Evolutionary conservation across 2,113 vertebrate genomes (phyloP).

Genomic region (Alouatta palliata): DNA sequence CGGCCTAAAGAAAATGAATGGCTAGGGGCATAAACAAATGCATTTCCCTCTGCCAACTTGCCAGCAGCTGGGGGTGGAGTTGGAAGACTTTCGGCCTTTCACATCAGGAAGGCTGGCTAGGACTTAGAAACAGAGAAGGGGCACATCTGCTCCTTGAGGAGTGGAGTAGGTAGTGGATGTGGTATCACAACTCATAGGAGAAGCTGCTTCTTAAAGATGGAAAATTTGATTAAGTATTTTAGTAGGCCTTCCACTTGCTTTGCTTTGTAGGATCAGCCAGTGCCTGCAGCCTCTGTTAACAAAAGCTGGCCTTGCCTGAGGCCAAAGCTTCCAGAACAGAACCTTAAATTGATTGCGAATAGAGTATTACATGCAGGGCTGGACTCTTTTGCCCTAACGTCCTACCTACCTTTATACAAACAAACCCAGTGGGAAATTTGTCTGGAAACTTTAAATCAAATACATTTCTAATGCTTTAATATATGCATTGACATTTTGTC

Average conservation of each 20-base stretch:
- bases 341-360: constrained; percentile 61
- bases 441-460: background rate
- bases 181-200: constrained; percentile 32
- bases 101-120: background rate
- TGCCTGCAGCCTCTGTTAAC: constrained; percentile 60
- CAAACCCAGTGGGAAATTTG: constrained; percentile 40
- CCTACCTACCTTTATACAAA: constrained; percentile 4
- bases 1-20: constrained; percentile 61
- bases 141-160: constrained; percentile 50
- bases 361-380: constrained; percentile 23
- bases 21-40: constrained; percentile 72
- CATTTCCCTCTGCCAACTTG: constrained; percentile 48
- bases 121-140: background rate
- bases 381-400: constrained; percentile 7
- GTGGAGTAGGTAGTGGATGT: background rate
- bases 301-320: constrained; percentile 70
- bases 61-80: constrained; percentile 31
- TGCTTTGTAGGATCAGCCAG: constrained; percentile 59
- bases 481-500: background rate
- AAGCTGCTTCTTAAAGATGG: constrained; percentile 40
- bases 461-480: constrained; percentile 20
- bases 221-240: constrained; percentile 58
- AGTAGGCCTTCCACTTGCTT: constrained; percentile 28
- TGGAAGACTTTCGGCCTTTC: background rate
- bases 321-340: constrained; percentile 56